Evolutionary conservation across 2,888 invertebrate species (phyloP).

Genomic region (Drosophila fungiperda): DNA sequence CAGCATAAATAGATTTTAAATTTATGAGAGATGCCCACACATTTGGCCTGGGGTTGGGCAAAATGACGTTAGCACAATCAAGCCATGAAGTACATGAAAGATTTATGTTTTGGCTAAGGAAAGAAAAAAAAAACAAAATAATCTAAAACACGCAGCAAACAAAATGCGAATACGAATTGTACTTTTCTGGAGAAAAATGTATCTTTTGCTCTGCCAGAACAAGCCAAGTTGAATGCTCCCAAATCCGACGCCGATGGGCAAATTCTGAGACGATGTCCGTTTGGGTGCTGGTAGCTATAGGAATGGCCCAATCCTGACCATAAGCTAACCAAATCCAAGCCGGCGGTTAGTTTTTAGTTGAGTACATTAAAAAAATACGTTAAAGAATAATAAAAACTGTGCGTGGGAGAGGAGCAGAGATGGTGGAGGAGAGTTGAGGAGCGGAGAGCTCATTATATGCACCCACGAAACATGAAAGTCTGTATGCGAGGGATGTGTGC

Average conservation of each 20-base stretch:
- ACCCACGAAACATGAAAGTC: conserved; percentile 37
- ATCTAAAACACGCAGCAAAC: conserved; percentile 6
- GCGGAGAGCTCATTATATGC: conserved; percentile 58
- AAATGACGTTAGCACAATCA: conserved; percentile 39
- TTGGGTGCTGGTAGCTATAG: conserved; percentile 28
- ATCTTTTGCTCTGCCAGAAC: conserved; percentile 12
- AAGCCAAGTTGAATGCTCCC: conserved; percentile 59
- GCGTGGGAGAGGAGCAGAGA: not conserved
- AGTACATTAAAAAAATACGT: conserved; percentile 67
- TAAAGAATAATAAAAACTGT: conserved; percentile 44
- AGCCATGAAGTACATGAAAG: conserved; percentile 32
- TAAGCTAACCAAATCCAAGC: conserved; percentile 60
- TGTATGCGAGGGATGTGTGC: not conserved
- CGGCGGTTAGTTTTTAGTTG: conserved; percentile 67
- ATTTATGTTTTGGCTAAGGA: conserved; percentile 36
- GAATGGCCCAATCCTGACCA: conserved; percentile 29
- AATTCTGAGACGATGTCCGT: conserved; percentile 26
- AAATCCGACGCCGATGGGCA: conserved; percentile 51
- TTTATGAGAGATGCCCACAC: conserved; percentile 12
- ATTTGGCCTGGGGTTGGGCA: conserved; percentile 8
- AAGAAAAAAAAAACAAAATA: conserved; percentile 6
- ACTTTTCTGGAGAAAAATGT: conserved; percentile 10
- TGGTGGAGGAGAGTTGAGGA: not conserved
- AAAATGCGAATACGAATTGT: conserved; percentile 27
- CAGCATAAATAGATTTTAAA: conserved; percentile 27